phyloP scores from a whole-genome alignment of 2,113 vertebrate genomes.

The Percopsis transmontana region DNA sequence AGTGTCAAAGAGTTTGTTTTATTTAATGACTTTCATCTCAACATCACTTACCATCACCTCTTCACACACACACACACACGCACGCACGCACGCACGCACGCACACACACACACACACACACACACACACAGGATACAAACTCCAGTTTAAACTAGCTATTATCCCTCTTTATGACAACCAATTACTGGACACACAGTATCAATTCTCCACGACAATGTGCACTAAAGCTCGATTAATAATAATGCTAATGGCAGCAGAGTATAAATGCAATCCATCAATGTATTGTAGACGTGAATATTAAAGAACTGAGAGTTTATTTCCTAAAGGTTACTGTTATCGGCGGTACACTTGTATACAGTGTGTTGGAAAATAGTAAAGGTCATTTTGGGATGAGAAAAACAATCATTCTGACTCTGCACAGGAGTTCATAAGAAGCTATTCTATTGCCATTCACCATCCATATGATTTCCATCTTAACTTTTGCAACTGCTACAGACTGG shows the following conservation, averaged over 20 bases:
- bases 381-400: not conserved
- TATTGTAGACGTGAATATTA: not conserved
- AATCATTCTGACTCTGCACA: not conserved
- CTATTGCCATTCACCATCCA: too few species aligned
- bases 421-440: too few species aligned
- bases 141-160: conserved; percentile 12
- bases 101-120: not conserved
- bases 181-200: conserved; percentile 5
- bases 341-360: not conserved
- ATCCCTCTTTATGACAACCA: conserved; percentile 18
- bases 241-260: conserved; percentile 3
- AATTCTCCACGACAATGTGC: conserved; percentile 3
- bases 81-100: too few species aligned
- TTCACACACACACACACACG: too few species aligned
- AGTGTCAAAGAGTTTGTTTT: conserved; percentile 37
- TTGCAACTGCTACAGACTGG: too few species aligned
- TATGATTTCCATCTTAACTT: too few species aligned
- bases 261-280: too few species aligned
- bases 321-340: conserved; percentile 10
- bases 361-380: conserved; percentile 3
- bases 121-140: conserved; percentile 1
- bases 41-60: not conserved
- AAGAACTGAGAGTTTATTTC: not conserved
- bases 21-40: conserved; percentile 28
- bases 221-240: conserved; percentile 1